Conservation (phyloP, 2,113 vertebrate species). For the Thamnaconus septentrionalis region DNA sequence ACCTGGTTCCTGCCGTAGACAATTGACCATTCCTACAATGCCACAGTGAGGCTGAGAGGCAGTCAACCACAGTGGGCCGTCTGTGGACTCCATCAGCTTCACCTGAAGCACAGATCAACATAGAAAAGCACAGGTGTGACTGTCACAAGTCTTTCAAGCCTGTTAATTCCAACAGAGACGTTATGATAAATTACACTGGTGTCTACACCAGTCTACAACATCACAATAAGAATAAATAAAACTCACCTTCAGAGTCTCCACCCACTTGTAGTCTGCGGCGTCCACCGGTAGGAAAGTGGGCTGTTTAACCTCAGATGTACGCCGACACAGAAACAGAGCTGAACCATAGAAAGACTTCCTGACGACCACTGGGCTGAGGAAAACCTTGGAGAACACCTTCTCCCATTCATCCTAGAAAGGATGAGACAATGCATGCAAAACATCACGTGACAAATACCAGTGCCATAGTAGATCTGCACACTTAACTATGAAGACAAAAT, state of each 20-base stretch:
- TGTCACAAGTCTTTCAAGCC: not conserved
- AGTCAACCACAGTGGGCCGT: constrained; percentile 84
- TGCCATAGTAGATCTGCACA: no score
- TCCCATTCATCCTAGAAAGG: constrained; percentile 85
- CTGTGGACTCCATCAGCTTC: constrained; percentile 71
- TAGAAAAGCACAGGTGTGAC: not conserved
- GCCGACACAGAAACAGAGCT: constrained; percentile 84
- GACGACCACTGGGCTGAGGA: constrained; percentile 76
- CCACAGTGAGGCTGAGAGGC: constrained; percentile 81
- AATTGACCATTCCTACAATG: constrained; percentile 94
- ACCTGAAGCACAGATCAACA: constrained; percentile 51
- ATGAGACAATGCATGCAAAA: not conserved
- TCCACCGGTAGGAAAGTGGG: constrained; percentile 82
- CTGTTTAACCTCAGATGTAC: constrained; percentile 45
- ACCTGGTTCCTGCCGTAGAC: constrained; percentile 87
- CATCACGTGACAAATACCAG: no score
- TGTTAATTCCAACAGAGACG: no score
- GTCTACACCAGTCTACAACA: not conserved
- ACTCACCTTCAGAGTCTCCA: constrained; percentile 88
- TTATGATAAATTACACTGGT: no score
- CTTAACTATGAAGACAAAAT: no score
- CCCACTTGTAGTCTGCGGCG: constrained; percentile 83
- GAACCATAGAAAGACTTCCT: constrained; percentile 91
- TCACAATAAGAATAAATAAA: not conserved
- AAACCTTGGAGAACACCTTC: constrained; percentile 70